Conservation (phyloP, 2,888 invertebrate genomes). For the Eremobia ochroleuca region DNA sequence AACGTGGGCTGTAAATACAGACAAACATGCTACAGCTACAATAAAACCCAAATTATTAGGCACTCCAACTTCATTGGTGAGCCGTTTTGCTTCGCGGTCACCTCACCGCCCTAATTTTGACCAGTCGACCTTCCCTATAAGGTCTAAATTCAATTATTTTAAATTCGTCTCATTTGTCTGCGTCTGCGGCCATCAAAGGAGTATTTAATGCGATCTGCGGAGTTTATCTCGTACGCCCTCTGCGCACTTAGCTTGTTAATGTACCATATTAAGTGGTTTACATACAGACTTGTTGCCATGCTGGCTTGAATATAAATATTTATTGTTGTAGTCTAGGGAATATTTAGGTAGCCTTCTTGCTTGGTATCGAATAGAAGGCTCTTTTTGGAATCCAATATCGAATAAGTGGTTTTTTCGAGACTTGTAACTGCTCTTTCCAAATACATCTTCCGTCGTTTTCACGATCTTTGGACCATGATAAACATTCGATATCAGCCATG, state of each 20-base stretch:
- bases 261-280: slow-evolving; percentile 57
- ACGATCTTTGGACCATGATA: neutral
- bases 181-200: slow-evolving; percentile 62
- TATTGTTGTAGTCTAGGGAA: slow-evolving; percentile 5
- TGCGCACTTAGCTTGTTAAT: slow-evolving; percentile 58
- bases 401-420: neutral
- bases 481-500: neutral
- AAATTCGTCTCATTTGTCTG: slow-evolving; percentile 50
- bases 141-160: slow-evolving; percentile 61
- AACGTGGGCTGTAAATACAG: slow-evolving; percentile 43
- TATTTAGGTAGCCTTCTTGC: neutral
- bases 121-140: slow-evolving; percentile 57
- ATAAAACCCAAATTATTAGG: slow-evolving; percentile 52
- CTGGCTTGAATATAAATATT: slow-evolving; percentile 4
- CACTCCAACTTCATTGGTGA: slow-evolving; percentile 24
- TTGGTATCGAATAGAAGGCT: neutral
- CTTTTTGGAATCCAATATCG: neutral
- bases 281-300: slow-evolving; percentile 50
- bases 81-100: slow-evolving; percentile 30
- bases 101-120: slow-evolving; percentile 45
- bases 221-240: slow-evolving; percentile 63
- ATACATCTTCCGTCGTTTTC: neutral
- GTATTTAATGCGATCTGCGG: slow-evolving; percentile 60
- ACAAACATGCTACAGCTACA: slow-evolving; percentile 27
- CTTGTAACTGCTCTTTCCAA: slow-evolving; percentile 2